Evolutionary conservation across 2,888 invertebrate species (phyloP).

Genomic region (Polymixis flavicincta): DNA sequence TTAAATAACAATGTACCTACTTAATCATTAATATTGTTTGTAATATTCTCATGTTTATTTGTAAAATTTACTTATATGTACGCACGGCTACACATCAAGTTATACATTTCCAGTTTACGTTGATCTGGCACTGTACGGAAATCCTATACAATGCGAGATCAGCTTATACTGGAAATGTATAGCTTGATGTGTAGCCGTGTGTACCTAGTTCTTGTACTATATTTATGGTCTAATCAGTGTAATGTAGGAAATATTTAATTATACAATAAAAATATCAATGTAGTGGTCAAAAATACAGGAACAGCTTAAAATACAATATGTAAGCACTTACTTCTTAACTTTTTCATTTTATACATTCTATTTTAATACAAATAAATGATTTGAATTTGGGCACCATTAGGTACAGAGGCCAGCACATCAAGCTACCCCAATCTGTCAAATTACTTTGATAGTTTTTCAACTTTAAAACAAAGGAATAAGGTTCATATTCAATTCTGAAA

Average conservation of each 20-base stretch:
- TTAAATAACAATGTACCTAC: constrained; percentile 38
- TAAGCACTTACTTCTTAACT: not conserved
- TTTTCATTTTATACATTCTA: not conserved
- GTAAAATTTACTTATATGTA: not conserved
- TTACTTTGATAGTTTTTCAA: no score
- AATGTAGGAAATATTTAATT: not conserved
- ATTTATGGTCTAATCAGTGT: constrained; percentile 14
- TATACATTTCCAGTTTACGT: no score
- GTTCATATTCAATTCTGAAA: no score
- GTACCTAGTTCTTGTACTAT: constrained; percentile 25
- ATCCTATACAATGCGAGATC: no score
- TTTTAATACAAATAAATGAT: not conserved
- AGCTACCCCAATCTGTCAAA: no score
- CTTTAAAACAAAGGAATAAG: no score
- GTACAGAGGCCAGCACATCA: no score
- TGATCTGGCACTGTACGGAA: no score
- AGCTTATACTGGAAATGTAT: no score
- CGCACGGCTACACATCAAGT: no score
- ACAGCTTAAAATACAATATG: not conserved
- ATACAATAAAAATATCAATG: constrained; percentile 9
- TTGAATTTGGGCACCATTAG: not conserved
- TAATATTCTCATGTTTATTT: constrained; percentile 14
- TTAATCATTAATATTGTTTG: constrained; percentile 12
- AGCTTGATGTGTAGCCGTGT: no score
- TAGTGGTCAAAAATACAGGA: not conserved